Base-by-base conservation (phyloP, 2,888 invertebrate genomes). In the Callosobruchus maculatus region DNA sequence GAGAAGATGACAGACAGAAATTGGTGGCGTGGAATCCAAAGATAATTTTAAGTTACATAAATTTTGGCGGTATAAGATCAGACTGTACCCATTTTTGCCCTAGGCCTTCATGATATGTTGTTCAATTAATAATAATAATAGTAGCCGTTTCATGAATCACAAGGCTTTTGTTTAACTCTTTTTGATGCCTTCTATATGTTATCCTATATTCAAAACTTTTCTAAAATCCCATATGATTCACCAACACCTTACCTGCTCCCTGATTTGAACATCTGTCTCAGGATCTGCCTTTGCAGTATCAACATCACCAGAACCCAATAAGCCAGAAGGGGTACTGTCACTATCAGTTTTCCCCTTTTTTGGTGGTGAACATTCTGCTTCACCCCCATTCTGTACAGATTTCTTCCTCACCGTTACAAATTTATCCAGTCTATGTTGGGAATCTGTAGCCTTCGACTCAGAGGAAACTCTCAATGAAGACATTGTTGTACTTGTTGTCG, bases 401-500 rank as follows among this genome's bases (percentile, higher is more conserved):
- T 49, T 49, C 13, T 49, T 49, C 49, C 49, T 49, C 49, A 49
- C 18, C 13, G 49, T 49, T 13, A 49, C 49, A 18, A 13, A 49
- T 49, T 49, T 18, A 7, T 18, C 49, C 4, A 13, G 49, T 1
- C 49, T 49, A 49, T 1, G 13, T 18, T 49, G 49, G 49, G 18
- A 5, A 13, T 49, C 49, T 49, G 13, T 18, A 1, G 18, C 5
- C 9, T 68, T 68, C 21, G 68, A 4, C 1, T 22, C 70, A 7
- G 70, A 22, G 3, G 70, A 70, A 7, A 70, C 20, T 22, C 20
- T 20, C 22, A 70, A 70, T 20, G 26, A 21, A 49, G 72, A 72
- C 30, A 22, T 78, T 67, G 75, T 75, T 67, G 76, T 75, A 71
- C 74, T 73, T 18, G 72, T 21, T 22, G 75, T n/a, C n/a, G n/a